A percentile compares a stretch with the other conserved stretches of the same genome.
Evolutionary conservation across 2,888 invertebrate species (phyloP).

Genomic region (Platycheirus albimanus): DNA sequence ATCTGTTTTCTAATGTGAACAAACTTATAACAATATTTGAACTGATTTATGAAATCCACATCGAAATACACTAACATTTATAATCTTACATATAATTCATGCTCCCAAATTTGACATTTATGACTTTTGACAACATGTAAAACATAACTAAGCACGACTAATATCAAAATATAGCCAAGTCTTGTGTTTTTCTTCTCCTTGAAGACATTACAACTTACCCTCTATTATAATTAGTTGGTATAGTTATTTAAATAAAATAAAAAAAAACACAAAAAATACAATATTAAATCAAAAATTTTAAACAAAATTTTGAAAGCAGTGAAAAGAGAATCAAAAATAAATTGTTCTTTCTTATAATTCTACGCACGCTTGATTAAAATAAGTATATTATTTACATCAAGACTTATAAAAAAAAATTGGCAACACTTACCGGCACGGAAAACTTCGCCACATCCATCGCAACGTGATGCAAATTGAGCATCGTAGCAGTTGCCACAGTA

Average conservation of each 20-base stretch:
- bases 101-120: not conserved
- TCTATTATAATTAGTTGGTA: constrained; percentile 64
- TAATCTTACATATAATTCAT: constrained; percentile 5
- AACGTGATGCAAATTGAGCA: constrained; percentile 98
- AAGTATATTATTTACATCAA: constrained; percentile 38
- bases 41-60: too few species aligned
- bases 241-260: constrained; percentile 36
- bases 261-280: constrained; percentile 53
- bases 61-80: too few species aligned
- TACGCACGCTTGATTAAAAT: constrained; percentile 52
- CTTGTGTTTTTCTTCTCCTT: constrained; percentile 14
- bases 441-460: constrained; percentile 99
- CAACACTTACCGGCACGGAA: constrained; percentile 97
- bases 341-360: constrained; percentile 30
- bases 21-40: too few species aligned
- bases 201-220: constrained; percentile 67
- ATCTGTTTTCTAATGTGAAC: too few species aligned
- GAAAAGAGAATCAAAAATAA: constrained; percentile 47
- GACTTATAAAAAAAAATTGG: not conserved
- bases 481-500: constrained; percentile 99
- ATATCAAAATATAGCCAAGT: constrained; percentile 35
- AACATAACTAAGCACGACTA: constrained; percentile 25
- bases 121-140: constrained; percentile 10
- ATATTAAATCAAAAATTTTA: constrained; percentile 56
- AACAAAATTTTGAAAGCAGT: constrained; percentile 64